Percentiles rank a stretch among this genome's conserved stretches.
These are phyloP conservation scores for Euspilapteryx auroguttella DNA, from an alignment of 2,888 invertebrate genomes.

Conservation along the genomic window DNA sequence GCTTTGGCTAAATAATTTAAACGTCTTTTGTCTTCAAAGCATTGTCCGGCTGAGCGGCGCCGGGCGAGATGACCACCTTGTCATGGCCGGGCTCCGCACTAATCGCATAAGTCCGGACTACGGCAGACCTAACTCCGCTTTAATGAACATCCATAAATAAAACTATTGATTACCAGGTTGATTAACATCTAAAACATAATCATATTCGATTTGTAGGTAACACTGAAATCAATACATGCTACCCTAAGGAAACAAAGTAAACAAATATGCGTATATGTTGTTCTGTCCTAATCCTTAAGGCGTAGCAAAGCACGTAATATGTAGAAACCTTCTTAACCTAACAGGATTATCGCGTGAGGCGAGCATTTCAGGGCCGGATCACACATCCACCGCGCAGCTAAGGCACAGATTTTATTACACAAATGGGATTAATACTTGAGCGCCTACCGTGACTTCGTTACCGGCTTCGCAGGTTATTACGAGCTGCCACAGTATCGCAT, in stretches of 20 bases:
- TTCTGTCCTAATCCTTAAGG: constrained; percentile 61
- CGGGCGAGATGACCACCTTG: constrained; percentile 53
- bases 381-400: constrained; percentile 45
- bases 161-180: too few relatives aligned
- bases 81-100: constrained; percentile 45
- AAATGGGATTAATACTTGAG: constrained; percentile 57
- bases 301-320: constrained; percentile 70
- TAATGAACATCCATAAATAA: too few relatives aligned
- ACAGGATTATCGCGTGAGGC: constrained; percentile 70
- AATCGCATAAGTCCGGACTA: constrained; percentile 38
- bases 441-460: too few relatives aligned
- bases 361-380: constrained; percentile 63
- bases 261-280: not conserved
- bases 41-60: constrained; percentile 24
- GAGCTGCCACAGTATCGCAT: too few relatives aligned
- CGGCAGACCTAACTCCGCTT: not conserved
- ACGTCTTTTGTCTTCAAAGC: constrained; percentile 45
- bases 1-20: constrained; percentile 47
- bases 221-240: too few relatives aligned
- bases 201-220: too few relatives aligned
- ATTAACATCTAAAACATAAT: too few relatives aligned
- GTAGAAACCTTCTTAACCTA: constrained; percentile 74
- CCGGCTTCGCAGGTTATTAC: too few relatives aligned
- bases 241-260: not conserved
- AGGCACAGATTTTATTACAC: constrained; percentile 60